phyloP scores from a whole-genome alignment of 1,140 invertebrate species.

The Lordiphosa collinella region DNA sequence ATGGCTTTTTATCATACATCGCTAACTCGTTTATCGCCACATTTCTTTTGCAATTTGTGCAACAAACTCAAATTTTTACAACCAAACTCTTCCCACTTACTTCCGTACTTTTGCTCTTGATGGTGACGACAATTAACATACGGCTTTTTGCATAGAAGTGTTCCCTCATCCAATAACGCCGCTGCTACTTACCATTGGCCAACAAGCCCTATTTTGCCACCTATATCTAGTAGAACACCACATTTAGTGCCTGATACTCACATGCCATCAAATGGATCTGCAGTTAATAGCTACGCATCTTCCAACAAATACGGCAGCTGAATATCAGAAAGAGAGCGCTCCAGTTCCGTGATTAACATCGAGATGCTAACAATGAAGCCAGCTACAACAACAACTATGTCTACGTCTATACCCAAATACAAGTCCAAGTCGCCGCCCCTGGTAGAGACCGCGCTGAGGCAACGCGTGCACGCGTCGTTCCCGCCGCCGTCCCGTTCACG shows the following conservation, averaged over 20 bases:
- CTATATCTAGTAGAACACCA: slow-evolving; percentile 85
- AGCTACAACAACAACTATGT: slow-evolving; percentile 24
- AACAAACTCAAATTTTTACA: slow-evolving; percentile 14
- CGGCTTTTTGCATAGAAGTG: slow-evolving; percentile 82
- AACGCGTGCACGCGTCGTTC: slow-evolving; percentile 36
- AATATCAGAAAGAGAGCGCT: slow-evolving; percentile 79
- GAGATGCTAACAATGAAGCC: slow-evolving; percentile 65
- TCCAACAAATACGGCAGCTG: slow-evolving; percentile 79
- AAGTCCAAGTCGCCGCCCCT: slow-evolving; percentile 33
- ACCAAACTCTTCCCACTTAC: neutral
- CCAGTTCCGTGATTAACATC: slow-evolving; percentile 73
- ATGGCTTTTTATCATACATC: too few species aligned
- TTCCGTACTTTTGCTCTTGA: slow-evolving; percentile 3
- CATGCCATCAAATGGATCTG: slow-evolving; percentile 81
- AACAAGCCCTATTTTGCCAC: slow-evolving; percentile 86
- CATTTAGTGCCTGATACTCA: slow-evolving; percentile 86
- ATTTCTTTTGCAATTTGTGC: too few species aligned
- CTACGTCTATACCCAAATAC: slow-evolving; percentile 36
- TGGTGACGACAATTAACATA: slow-evolving; percentile 69
- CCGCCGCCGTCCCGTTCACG: slow-evolving; percentile 13
- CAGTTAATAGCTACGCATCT: slow-evolving; percentile 80
- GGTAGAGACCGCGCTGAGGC: slow-evolving; percentile 50
- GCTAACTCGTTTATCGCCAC: too few species aligned
- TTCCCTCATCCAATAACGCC: slow-evolving; percentile 81
- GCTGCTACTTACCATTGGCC: slow-evolving; percentile 87